Base-by-base conservation (phyloP, 2,797 vertebrate species). In the Anolis apletophallus region DNA sequence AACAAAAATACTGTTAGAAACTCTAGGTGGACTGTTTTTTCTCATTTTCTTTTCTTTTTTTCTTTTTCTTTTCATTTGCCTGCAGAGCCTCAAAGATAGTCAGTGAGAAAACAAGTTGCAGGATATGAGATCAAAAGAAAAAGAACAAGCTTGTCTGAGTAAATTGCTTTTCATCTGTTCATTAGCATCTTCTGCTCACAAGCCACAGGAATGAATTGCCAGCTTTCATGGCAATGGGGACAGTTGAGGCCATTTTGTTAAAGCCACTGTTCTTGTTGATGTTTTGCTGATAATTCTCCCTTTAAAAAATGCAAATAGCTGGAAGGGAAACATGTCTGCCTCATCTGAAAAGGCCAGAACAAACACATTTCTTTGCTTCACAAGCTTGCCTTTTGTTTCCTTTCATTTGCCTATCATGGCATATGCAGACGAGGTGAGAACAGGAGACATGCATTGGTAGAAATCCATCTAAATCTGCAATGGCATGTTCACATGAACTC, bases 111-210 rank as follows among this genome's bases (percentile, higher is more conserved):
- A 71, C 52, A 78, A 59, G 68, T 52, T 82, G 64, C 52, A 72
- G 54, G 80, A n/a, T 83, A 77, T 26, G 26, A 83, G 80, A 77
- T 59, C 55, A 87, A 79, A 74, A 87, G 55, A 71, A 83, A 83
- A 81, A n/a, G 81, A 86, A 83, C 32, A 80, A 71, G 3, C 26
- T 23, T 59, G 36, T 88, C 85, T 54, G 34, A 76, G 19, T 57
- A 57, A 89, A 90, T 64, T n/a, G 50, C 19, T 74, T 32, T 74
- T 87, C 81, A 83, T 87, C 80, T 77, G 55, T 78, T 78, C 81
- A 83, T 87, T 87, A 87, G 54, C 40, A 59, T 77, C 74, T 87
- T 87, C 54, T 71, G 50, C 50, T 75, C 29, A 16, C 73, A 3
- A 7, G 1, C 17, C 78, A 14, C 34, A 64, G 23, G 83, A 85